A percentile compares a stretch with the other conserved stretches of the same genome.
Conservation (phyloP, 2,797 vertebrate species). For the Smutsia temminckii region DNA sequence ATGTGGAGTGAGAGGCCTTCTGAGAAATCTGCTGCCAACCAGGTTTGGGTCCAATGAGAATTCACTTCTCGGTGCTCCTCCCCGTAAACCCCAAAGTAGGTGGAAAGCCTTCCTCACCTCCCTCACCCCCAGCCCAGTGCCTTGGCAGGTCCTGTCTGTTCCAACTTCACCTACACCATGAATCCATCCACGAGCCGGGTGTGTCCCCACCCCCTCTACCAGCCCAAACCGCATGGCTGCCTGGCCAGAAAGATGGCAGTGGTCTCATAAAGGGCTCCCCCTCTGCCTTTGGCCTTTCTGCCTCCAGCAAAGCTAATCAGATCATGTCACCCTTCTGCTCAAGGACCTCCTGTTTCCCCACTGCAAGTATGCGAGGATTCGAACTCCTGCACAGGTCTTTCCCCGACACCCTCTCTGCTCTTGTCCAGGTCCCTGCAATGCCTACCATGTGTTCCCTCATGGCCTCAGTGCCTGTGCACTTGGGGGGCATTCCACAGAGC, state of each 20-base stretch:
- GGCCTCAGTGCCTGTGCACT: neutral
- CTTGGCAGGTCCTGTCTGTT: accelerated
- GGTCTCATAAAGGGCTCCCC: no score
- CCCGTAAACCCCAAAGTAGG: neutral
- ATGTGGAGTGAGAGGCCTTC: accelerated
- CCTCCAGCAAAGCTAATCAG: neutral
- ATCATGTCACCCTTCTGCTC: accelerated
- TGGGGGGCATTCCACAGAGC: neutral
- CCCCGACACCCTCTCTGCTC: neutral
- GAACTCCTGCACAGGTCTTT: neutral
- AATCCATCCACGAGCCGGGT: neutral
- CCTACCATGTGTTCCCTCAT: neutral
- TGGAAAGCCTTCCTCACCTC: neutral
- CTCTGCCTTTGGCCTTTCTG: no score
- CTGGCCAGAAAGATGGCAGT: accelerated
- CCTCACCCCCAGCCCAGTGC: accelerated
- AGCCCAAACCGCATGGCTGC: accelerated
- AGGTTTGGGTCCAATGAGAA: accelerated
- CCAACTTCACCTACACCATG: accelerated
- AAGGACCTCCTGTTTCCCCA: no score
- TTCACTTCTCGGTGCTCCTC: accelerated
- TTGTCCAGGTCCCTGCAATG: neutral
- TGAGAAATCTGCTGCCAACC: accelerated
- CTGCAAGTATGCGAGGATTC: no score
- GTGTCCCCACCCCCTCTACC: no score